Conservation (phyloP, 2,113 vertebrate species). For the Poeciliopsis prolifica region DNA sequence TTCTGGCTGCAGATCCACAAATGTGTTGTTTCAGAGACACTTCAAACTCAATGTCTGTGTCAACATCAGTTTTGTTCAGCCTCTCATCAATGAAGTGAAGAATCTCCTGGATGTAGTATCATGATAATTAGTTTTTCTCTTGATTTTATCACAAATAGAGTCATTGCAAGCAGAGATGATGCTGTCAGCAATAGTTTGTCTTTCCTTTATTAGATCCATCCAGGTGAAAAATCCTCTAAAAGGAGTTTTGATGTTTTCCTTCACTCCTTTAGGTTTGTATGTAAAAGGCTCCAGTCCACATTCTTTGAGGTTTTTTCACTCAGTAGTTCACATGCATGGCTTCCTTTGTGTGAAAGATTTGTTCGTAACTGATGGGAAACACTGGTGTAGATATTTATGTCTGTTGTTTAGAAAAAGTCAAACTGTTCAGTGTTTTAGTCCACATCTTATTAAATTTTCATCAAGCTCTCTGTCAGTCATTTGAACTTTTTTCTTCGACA, state of each 20-base stretch:
- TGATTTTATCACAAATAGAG: neutral
- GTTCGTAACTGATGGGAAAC: neutral
- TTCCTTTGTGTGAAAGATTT: conserved; percentile 31
- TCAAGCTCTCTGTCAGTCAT: conserved; percentile 31
- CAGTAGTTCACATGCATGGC: conserved; percentile 10
- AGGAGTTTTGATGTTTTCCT: accelerated
- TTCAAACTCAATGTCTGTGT: conserved; percentile 8
- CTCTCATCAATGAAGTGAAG: conserved; percentile 42
- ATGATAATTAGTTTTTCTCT: conserved; percentile 31
- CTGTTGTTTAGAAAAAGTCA: neutral
- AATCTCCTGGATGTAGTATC: conserved; percentile 61
- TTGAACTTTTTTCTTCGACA: conserved; percentile 18
- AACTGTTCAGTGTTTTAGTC: neutral
- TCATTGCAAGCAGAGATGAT: neutral
- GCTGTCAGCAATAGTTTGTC: neutral
- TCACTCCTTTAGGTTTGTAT: accelerated
- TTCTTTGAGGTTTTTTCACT: accelerated
- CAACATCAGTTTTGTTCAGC: accelerated
- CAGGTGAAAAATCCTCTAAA: accelerated
- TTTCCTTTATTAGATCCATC: accelerated
- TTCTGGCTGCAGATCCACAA: conserved; percentile 49
- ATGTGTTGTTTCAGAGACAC: conserved; percentile 68
- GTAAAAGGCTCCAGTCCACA: conserved; percentile 12
- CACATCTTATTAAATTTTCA: conserved; percentile 55
- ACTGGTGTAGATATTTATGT: accelerated